Percentiles rank a stretch among this genome's conserved stretches.
phyloP scores from a whole-genome alignment of 2,797 vertebrate species.

The Scarus forsteni region DNA sequence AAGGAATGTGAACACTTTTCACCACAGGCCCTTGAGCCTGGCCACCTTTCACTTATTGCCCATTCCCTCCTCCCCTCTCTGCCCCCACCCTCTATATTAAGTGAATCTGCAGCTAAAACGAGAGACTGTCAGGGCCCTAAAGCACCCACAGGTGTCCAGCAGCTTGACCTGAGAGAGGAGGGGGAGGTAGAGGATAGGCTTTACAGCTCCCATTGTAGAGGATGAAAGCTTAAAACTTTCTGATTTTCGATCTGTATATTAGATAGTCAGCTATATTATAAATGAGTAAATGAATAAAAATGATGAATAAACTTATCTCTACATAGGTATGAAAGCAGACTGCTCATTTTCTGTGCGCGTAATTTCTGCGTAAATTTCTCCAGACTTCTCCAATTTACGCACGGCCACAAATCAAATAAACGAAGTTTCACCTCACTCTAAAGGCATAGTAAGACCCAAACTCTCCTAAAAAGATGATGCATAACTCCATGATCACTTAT shows the following conservation, averaged over 20 bases:
- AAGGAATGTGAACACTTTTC: conserved; percentile 82
- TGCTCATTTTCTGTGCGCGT: not conserved
- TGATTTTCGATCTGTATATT: not conserved
- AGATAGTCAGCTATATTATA: not conserved
- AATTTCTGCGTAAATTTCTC: conserved; percentile 26
- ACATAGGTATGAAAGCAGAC: not conserved
- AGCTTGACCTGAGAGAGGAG: conserved; percentile 28
- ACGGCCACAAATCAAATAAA: conserved; percentile 9
- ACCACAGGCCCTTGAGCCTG: conserved; percentile 79
- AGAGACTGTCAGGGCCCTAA: conserved; percentile 60
- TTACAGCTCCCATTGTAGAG: not conserved
- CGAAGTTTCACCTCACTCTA: not conserved
- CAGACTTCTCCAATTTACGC: conserved; percentile 58
- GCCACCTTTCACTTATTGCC: conserved; percentile 78
- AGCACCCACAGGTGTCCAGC: conserved; percentile 77
- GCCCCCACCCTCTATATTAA: conserved; percentile 51
- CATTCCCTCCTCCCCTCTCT: conserved; percentile 47
- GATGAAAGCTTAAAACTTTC: conserved; percentile 3
- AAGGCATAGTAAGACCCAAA: not conserved
- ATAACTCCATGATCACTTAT: not conserved
- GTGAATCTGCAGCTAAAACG: conserved; percentile 70
- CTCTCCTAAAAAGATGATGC: not conserved
- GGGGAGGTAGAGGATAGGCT: conserved; percentile 3
- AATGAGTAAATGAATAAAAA: not conserved
- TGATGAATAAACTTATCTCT: not conserved